Conservation (phyloP, 2,888 invertebrate species). For the Pyrocoelia pectoralis region DNA sequence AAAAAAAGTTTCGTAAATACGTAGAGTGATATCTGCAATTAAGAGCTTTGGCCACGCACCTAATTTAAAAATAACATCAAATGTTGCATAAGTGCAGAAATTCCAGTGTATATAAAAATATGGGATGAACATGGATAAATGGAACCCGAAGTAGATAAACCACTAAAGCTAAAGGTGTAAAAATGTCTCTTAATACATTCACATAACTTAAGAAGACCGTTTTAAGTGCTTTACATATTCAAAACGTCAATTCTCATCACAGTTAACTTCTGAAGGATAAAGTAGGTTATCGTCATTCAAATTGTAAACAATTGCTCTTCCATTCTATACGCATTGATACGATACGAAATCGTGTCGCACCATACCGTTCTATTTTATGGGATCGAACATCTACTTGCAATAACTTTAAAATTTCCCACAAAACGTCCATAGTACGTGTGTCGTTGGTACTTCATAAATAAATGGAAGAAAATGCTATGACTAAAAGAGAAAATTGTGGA, state of each 20-base stretch:
- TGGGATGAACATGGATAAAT: neutral
- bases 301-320: neutral
- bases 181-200: conserved; percentile 3
- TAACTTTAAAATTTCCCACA: too few relatives aligned
- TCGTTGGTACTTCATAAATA: too few relatives aligned
- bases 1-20: too few relatives aligned
- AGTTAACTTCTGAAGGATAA: neutral
- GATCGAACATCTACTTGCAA: too few relatives aligned
- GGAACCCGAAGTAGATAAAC: neutral
- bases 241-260: neutral
- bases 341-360: too few relatives aligned
- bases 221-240: conserved; percentile 2
- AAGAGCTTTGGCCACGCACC: neutral
- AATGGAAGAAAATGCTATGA: too few relatives aligned
- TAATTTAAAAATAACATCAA: neutral
- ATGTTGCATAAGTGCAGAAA: neutral
- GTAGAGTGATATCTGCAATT: too few relatives aligned
- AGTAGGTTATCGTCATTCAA: neutral
- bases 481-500: too few relatives aligned
- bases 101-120: neutral
- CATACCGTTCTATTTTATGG: too few relatives aligned
- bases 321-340: too few relatives aligned
- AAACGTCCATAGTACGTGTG: too few relatives aligned
- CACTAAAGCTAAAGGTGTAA: neutral
- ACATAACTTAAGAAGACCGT: neutral